Percentiles rank a stretch among this genome's conserved stretches.
These are phyloP conservation scores for Chionis minor DNA, from an alignment of 2,113 vertebrate genomes.

Conservation along the genomic window DNA sequence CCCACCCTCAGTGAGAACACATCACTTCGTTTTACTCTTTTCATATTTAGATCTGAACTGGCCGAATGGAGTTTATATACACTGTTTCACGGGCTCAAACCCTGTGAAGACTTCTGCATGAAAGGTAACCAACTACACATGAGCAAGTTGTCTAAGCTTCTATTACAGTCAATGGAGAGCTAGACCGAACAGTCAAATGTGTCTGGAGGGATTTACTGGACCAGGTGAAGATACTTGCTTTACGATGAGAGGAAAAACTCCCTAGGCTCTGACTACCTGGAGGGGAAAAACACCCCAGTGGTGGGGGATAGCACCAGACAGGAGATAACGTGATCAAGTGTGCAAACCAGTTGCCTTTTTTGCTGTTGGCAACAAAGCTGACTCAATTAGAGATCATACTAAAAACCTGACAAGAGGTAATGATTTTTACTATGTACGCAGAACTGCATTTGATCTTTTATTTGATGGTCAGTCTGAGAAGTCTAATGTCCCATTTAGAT, in stretches of 20 bases:
- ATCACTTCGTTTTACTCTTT: neutral
- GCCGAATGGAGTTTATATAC: neutral
- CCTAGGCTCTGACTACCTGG: neutral
- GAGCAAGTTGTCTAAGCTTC: neutral
- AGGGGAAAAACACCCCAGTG: neutral
- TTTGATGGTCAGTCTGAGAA: neutral
- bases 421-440: neutral
- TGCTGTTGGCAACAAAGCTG: neutral
- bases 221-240: neutral
- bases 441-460: neutral
- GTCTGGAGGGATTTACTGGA: neutral
- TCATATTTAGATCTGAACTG: neutral
- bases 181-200: neutral
- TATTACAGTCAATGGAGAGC: neutral
- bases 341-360: neutral
- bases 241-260: neutral
- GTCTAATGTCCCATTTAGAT: neutral
- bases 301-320: neutral
- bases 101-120: neutral
- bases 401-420: neutral
- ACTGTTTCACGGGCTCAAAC: neutral
- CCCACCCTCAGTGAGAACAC: neutral
- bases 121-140: neutral
- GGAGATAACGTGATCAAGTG: neutral
- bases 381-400: neutral